Evolutionary conservation across 2,113 vertebrate genomes (phyloP).

Genomic region (Dromiciops gliroides): DNA sequence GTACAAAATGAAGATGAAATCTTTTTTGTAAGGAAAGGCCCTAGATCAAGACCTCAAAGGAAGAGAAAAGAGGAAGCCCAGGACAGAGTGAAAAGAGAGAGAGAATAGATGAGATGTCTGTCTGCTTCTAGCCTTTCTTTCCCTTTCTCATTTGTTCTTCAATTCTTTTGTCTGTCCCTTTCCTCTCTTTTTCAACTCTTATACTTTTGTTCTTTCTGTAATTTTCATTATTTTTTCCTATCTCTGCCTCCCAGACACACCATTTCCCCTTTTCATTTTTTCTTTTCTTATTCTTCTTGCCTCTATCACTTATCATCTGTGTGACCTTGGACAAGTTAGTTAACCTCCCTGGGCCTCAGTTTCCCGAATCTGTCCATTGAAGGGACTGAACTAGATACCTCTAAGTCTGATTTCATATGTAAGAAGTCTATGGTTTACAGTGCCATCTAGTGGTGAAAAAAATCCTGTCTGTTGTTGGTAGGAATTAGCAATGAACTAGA

Average conservation of each 20-base stretch:
- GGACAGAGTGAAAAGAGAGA: not conserved
- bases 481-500: no score
- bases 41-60: not conserved
- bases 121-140: no score
- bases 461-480: no score
- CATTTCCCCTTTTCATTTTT: not conserved
- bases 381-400: not conserved
- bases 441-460: not conserved
- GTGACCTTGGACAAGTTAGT: not conserved
- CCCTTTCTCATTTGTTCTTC: not conserved
- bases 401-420: not conserved
- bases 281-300: not conserved
- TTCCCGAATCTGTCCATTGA: not conserved
- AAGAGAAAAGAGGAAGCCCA: not conserved
- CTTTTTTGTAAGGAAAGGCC: not conserved
- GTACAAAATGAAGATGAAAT: not conserved
- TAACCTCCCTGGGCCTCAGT: not conserved
- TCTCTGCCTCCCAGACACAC: not conserved
- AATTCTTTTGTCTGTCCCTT: not conserved
- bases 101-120: not conserved
- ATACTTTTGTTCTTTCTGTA: not conserved
- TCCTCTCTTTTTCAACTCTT: not conserved
- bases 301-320: not conserved
- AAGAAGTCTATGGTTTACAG: not conserved
- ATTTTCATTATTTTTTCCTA: not conserved